Conservation (phyloP, 2,113 vertebrate genomes). For the Patagioenas fasciata region DNA sequence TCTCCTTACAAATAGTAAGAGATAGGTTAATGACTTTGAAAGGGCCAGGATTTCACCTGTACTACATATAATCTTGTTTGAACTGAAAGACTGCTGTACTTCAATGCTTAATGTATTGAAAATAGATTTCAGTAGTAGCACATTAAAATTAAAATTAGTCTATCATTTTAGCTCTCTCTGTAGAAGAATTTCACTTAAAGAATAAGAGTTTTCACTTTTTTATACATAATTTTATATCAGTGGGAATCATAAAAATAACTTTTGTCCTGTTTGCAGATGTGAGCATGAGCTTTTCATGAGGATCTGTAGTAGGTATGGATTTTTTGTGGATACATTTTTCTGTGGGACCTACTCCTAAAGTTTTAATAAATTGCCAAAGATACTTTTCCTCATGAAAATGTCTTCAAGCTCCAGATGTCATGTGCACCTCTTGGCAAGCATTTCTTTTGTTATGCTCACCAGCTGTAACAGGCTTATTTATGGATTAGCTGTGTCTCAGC, state of each 20-base stretch:
- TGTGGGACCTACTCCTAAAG: background rate
- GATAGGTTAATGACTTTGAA: background rate
- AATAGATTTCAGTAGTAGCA: background rate
- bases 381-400: background rate
- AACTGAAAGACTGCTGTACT: background rate
- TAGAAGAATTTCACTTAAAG: background rate
- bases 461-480: conserved; percentile 48
- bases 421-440: conserved; percentile 29
- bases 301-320: background rate
- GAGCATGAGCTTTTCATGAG: background rate
- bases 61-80: background rate
- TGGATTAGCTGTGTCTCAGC: conserved; percentile 58
- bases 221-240: background rate
- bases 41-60: background rate
- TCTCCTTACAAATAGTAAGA: background rate
- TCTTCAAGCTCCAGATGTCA: conserved; percentile 36
- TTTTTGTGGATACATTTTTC: background rate
- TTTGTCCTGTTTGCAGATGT: background rate
- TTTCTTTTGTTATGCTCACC: conserved; percentile 45
- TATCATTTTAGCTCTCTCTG: background rate
- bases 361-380: conserved; percentile 19
- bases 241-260: background rate
- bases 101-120: background rate
- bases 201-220: background rate
- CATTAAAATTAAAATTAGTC: background rate